These are phyloP conservation scores for Lumbricus terrestris DNA, from an alignment of 2,888 invertebrate genomes.

Conservation along the genomic window DNA sequence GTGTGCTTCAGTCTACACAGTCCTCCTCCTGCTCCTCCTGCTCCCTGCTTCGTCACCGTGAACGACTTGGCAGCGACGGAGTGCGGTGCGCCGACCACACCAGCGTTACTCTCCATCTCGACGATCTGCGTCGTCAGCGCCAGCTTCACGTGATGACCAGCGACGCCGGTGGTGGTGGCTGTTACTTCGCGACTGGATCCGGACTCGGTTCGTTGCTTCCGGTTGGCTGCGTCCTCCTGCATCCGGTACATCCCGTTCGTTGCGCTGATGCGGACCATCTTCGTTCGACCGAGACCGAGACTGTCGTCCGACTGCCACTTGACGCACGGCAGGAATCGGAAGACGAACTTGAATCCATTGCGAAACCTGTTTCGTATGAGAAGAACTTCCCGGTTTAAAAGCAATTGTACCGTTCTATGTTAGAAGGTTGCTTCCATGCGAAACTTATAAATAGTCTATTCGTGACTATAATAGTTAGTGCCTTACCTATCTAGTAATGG, in stretches of 20 bases:
- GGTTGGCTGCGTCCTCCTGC: background rate
- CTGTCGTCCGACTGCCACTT: slow-evolving; percentile 23
- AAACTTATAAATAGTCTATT: no score
- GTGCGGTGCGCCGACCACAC: background rate
- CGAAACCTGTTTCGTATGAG: slow-evolving; percentile 76
- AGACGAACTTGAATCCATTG: slow-evolving; percentile 86
- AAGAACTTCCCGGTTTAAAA: background rate
- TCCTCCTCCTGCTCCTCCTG: no score
- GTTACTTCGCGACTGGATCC: background rate
- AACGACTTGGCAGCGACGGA: background rate
- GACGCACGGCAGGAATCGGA: slow-evolving; percentile 78
- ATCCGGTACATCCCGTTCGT: background rate
- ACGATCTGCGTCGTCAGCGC: background rate
- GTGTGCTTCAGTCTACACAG: background rate
- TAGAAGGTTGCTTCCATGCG: no score
- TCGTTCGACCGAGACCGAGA: slow-evolving; percentile 8
- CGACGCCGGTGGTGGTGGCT: background rate
- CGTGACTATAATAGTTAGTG: no score
- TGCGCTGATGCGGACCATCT: background rate
- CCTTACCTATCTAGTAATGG: no score
- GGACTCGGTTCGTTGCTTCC: background rate
- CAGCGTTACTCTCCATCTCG: background rate
- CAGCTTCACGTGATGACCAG: background rate
- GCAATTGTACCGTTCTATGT: no score
- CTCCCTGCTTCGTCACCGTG: background rate